phyloP scores from a whole-genome alignment of 2,113 vertebrate species.

The Ramphastos sulfuratus region DNA sequence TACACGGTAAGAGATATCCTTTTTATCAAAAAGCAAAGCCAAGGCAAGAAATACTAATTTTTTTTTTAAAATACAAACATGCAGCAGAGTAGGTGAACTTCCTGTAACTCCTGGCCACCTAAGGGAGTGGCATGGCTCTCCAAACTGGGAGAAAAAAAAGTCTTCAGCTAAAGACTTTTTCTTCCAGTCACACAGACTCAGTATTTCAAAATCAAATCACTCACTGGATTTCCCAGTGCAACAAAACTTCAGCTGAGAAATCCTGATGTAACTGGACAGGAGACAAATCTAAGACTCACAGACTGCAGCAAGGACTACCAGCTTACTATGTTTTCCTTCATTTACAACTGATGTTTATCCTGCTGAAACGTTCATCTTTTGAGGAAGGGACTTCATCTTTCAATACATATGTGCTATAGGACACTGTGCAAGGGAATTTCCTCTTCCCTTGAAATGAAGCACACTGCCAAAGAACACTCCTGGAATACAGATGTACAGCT shows the following conservation, averaged over 20 bases:
- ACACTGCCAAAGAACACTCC: neutral
- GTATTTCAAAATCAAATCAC: neutral
- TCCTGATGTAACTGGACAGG: neutral
- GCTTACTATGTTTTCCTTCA: neutral
- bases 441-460: neutral
- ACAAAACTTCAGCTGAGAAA: neutral
- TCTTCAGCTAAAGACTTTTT: neutral
- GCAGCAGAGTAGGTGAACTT: neutral
- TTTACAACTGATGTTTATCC: neutral
- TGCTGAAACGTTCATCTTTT: neutral
- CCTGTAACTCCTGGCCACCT: neutral
- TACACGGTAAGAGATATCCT: neutral
- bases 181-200: neutral
- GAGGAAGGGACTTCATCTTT: neutral
- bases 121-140: neutral
- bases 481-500: neutral
- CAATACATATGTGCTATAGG: rapidly evolving
- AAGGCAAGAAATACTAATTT: neutral
- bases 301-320: neutral
- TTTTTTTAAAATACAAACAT: neutral
- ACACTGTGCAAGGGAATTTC: neutral
- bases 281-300: neutral
- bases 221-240: rapidly evolving
- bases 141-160: neutral
- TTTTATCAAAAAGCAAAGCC: neutral